Base-by-base conservation (phyloP, 2,113 vertebrate species). In the Takifugu flavidus region DNA sequence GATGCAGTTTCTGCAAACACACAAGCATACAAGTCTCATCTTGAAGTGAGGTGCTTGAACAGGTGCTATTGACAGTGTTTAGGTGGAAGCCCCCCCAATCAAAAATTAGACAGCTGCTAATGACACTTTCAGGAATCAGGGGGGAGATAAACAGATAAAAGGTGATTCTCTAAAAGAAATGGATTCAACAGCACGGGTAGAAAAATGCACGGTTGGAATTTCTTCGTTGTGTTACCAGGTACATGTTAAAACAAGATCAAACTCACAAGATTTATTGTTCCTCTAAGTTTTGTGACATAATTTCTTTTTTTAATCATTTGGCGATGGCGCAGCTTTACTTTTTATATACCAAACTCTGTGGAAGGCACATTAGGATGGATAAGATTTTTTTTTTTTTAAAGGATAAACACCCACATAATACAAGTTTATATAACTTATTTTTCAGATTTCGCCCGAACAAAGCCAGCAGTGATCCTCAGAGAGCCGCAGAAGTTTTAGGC, bases 41-140 rank as follows among this genome's bases (percentile, higher is more conserved):
- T 59, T 10, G 50, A 53, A 27, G 27, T 49, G 29, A 53, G n/a
- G 53, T 58, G n/a, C n/a, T n/a, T n/a, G n/a, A 39, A 10, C 34
- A 66, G 65, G 71, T 73, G 71, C 10, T 6, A 62, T 4, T 77
- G 70, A 79, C 73, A 75, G 70, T 15, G 6, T 56, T 27, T 34
- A 39, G 56, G 31, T 53, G 25, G 14, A 39, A 8, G 47, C 25
- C 56, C 20, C 49, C 15, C 20, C 20, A 20, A 25, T 74, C n/a
- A 57, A 39, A 51, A 46, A 53, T 59, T 10, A 12, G 59, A 28
- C 77, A 71, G 70, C 70, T 79, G 82, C 62, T 62, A 49, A 58
- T 72, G 74, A 58, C 77, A 71, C 58, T 45, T 54, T 59, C 12
- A 42, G 67, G 67, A 73, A 59, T 61, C 42, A 43, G 25, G 52